Conservation (phyloP, 2,888 invertebrate species). For the Exephanes ischioxanthus region DNA sequence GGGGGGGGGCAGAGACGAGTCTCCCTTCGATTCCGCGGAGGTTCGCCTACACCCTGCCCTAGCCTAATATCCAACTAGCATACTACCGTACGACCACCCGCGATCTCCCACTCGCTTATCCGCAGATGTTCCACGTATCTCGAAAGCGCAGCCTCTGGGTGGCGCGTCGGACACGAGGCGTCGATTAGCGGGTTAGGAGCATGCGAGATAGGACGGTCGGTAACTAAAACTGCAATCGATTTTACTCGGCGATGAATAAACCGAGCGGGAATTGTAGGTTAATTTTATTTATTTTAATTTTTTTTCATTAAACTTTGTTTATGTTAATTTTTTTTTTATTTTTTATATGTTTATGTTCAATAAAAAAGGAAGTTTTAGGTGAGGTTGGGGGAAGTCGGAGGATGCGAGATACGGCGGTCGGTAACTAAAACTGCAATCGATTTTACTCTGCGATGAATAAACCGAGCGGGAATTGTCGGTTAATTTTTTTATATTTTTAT, state of each 20-base stretch:
- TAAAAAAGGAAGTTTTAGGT: no score
- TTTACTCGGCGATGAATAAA: no score
- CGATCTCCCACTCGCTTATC: slow-evolving; percentile 48
- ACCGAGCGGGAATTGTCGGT: no score
- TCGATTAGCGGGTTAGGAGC: neutral
- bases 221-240: no score
- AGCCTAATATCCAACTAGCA: slow-evolving; percentile 68
- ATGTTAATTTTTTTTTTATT: no score
- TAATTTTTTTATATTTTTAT: neutral
- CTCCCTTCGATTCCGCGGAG: slow-evolving; percentile 26
- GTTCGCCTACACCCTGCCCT: slow-evolving; percentile 69
- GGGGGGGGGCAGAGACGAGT: neutral
- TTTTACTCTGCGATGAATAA: no score
- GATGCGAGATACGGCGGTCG: neutral
- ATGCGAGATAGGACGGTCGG: neutral
- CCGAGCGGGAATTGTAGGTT: no score
- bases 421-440: no score
- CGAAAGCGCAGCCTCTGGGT: slow-evolving; percentile 19
- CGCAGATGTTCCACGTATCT: slow-evolving; percentile 56
- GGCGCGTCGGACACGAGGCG: neutral
- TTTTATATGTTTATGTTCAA: no score
- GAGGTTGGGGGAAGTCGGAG: no score
- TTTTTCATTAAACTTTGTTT: no score
- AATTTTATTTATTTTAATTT: neutral
- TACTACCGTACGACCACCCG: slow-evolving; percentile 5